phyloP scores from a whole-genome alignment of 2,888 invertebrate species.

The Ennomos quercinarius region DNA sequence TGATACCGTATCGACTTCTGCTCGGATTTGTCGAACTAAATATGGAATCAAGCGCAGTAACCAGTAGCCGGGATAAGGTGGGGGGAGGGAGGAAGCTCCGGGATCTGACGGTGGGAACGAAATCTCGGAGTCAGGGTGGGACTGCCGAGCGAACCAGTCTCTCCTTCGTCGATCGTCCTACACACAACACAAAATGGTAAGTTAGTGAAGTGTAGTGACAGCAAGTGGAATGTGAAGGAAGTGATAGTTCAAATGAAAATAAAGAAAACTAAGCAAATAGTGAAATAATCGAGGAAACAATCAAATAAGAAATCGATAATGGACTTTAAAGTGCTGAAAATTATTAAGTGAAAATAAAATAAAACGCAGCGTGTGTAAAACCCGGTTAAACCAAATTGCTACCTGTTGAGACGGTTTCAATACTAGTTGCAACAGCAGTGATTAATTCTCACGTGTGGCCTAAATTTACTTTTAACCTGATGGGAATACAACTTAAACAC shows the following conservation, averaged over 20 bases:
- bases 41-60: conserved; percentile 73
- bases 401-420: too few species aligned
- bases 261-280: conserved; percentile 30
- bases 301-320: conserved; percentile 14
- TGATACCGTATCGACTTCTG: conserved; percentile 65
- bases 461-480: too few species aligned
- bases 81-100: conserved; percentile 57
- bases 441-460: too few species aligned
- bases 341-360: conserved; percentile 17
- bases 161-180: conserved; percentile 80
- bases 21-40: conserved; percentile 79
- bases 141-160: conserved; percentile 82
- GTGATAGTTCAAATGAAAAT: conserved; percentile 38
- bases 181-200: conserved; percentile 80
- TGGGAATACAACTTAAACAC: too few species aligned
- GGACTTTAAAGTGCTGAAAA: conserved; percentile 24
- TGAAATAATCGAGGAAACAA: conserved; percentile 13
- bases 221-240: conserved; percentile 55
- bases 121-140: conserved; percentile 82
- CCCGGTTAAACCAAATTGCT: not conserved
- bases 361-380: conserved; percentile 7
- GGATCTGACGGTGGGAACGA: conserved; percentile 63
- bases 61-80: conserved; percentile 41
- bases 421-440: too few species aligned
- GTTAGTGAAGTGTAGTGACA: conserved; percentile 55